These are phyloP conservation scores for Cisticola juncidis DNA, from an alignment of 2,113 vertebrate species.

Conservation along the genomic window DNA sequence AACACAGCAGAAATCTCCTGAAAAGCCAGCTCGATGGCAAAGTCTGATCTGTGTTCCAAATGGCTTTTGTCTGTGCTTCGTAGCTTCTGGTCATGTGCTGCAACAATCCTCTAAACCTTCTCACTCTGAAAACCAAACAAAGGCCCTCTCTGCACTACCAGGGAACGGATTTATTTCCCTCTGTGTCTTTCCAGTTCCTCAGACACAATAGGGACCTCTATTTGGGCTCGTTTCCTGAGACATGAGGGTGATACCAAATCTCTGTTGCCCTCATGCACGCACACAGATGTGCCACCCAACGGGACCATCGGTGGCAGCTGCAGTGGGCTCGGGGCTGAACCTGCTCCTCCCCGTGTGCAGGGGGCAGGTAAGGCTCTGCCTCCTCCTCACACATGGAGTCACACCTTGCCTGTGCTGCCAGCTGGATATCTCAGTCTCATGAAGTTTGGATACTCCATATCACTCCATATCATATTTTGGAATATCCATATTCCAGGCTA, in stretches of 20 bases:
- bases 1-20: background rate
- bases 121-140: background rate
- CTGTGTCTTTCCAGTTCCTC: background rate
- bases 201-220: background rate
- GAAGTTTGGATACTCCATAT: background rate
- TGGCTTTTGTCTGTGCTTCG: background rate
- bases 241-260: background rate
- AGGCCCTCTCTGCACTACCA: slow-evolving; percentile 3
- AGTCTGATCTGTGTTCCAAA: background rate
- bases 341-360: rapidly evolving
- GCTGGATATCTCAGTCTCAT: background rate
- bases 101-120: slow-evolving; percentile 11
- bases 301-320: rapidly evolving
- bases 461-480: no score
- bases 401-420: background rate
- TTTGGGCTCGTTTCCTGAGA: background rate
- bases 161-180: background rate
- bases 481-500: rapidly evolving
- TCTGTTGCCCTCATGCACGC: rapidly evolving
- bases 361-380: background rate
- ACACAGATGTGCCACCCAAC: rapidly evolving
- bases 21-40: background rate
- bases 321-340: rapidly evolving
- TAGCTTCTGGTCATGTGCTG: slow-evolving; percentile 39
- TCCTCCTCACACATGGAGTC: rapidly evolving